phyloP scores from a whole-genome alignment of 1,140 invertebrate species.

The Papilio glaucus region DNA sequence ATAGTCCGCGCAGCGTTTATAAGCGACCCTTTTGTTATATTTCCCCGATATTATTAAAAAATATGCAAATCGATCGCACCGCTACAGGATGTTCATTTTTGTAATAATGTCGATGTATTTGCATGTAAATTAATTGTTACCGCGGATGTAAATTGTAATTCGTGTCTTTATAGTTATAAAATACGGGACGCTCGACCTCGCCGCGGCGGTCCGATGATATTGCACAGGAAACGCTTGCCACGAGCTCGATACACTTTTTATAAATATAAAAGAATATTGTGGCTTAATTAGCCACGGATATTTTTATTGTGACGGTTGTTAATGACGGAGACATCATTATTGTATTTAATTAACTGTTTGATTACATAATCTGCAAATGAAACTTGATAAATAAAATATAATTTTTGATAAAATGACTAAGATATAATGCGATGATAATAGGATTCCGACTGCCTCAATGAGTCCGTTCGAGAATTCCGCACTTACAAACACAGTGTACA shows the following conservation, averaged over 20 bases:
- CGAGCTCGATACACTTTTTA: constrained; percentile 3
- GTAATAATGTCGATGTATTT: constrained; percentile 78
- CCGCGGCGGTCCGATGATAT: constrained; percentile 47
- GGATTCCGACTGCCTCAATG: neutral
- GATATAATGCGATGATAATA: neutral
- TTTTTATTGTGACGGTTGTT: neutral
- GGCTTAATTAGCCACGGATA: constrained; percentile 4
- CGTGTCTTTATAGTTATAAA: constrained; percentile 69
- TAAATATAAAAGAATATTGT: neutral
- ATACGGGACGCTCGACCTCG: constrained; percentile 57
- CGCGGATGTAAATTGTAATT: constrained; percentile 76
- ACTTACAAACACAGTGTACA: neutral
- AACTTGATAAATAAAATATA: neutral
- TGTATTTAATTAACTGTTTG: neutral
- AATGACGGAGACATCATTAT: neutral
- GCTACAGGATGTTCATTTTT: constrained; percentile 80
- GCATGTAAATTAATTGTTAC: constrained; percentile 78
- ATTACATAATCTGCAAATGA: neutral
- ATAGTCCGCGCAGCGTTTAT: constrained; percentile 66
- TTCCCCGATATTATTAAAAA: constrained; percentile 78
- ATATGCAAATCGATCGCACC: constrained; percentile 81
- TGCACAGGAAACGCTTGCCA: constrained; percentile 36
- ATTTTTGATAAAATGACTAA: neutral
- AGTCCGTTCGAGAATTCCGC: neutral
- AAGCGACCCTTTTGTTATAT: constrained; percentile 74